Evolutionary conservation across 2,888 invertebrate species (phyloP).

Genomic region (Ophioninae sp.): DNA sequence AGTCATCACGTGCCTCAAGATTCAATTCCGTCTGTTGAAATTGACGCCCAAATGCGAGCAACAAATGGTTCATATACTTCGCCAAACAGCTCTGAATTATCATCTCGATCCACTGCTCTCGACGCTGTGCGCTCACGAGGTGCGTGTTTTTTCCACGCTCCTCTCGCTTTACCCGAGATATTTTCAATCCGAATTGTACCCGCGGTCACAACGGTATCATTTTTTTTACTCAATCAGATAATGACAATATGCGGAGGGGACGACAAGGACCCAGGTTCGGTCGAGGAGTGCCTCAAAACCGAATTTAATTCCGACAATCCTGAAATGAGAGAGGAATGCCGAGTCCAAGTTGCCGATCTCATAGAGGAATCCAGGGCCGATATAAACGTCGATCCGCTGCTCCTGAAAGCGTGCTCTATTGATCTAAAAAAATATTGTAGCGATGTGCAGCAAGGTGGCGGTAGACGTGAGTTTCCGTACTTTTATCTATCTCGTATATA

Average conservation of each 20-base stretch:
- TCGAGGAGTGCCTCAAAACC: conserved; percentile 95
- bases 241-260: conserved; percentile 82
- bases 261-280: conserved; percentile 83
- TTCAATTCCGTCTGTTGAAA: conserved; percentile 88
- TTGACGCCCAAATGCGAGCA: conserved; percentile 90
- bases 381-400: conserved; percentile 95
- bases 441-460: conserved; percentile 92
- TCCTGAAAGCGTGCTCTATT: conserved; percentile 93
- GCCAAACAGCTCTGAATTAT: conserved; percentile 95
- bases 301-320: conserved; percentile 86
- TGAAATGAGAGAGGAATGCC: conserved; percentile 89
- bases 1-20: conserved; percentile 91
- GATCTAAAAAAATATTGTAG: conserved; percentile 92
- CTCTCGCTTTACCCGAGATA: conserved; percentile 43
- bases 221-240: conserved; percentile 76
- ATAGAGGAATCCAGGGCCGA: conserved; percentile 96
- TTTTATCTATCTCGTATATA: not conserved
- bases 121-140: conserved; percentile 88
- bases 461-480: conserved; percentile 88
- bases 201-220: not conserved
- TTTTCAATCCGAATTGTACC: not conserved
- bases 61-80: conserved; percentile 90
- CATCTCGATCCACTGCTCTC: conserved; percentile 94
- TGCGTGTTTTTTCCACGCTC: conserved; percentile 80
- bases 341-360: conserved; percentile 92